phyloP scores from a whole-genome alignment of 2,888 invertebrate species.

The Iphiclides podalirius region DNA sequence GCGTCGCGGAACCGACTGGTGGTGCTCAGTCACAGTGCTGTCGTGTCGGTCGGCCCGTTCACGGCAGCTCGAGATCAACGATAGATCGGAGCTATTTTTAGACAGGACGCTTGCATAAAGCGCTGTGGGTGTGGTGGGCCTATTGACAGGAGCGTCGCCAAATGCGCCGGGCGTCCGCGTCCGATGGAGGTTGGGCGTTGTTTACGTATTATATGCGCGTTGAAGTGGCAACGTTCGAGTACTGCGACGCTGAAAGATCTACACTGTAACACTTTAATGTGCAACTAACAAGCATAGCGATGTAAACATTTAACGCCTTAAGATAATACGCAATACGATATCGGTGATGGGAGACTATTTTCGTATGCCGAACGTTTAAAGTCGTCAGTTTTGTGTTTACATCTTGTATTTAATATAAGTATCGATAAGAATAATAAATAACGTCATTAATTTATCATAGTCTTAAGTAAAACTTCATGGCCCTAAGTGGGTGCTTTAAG shows the following conservation, averaged over 20 bases:
- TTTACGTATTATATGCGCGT: slow-evolving; percentile 1
- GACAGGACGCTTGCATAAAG: slow-evolving; percentile 34
- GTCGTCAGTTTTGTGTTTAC: too few relatives aligned
- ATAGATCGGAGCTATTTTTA: slow-evolving; percentile 46
- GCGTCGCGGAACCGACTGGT: slow-evolving; percentile 41
- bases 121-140: slow-evolving; percentile 19
- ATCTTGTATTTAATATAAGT: too few relatives aligned
- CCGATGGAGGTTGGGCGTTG: slow-evolving; percentile 28
- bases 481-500: too few relatives aligned
- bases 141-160: slow-evolving; percentile 30
- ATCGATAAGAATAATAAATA: too few relatives aligned
- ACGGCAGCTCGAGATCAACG: slow-evolving; percentile 20
- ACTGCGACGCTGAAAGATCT: not conserved
- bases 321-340: too few relatives aligned
- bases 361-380: too few relatives aligned
- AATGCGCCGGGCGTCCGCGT: slow-evolving; percentile 29
- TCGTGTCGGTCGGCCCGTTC: slow-evolving; percentile 1
- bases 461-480: too few relatives aligned
- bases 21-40: slow-evolving; percentile 26
- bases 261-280: not conserved
- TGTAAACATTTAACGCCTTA: too few relatives aligned
- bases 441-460: too few relatives aligned
- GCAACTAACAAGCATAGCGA: too few relatives aligned
- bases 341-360: too few relatives aligned
- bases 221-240: not conserved